These are phyloP conservation scores for Anisognathus igniventris DNA, from an alignment of 2,797 vertebrate genomes.

Conservation along the genomic window DNA sequence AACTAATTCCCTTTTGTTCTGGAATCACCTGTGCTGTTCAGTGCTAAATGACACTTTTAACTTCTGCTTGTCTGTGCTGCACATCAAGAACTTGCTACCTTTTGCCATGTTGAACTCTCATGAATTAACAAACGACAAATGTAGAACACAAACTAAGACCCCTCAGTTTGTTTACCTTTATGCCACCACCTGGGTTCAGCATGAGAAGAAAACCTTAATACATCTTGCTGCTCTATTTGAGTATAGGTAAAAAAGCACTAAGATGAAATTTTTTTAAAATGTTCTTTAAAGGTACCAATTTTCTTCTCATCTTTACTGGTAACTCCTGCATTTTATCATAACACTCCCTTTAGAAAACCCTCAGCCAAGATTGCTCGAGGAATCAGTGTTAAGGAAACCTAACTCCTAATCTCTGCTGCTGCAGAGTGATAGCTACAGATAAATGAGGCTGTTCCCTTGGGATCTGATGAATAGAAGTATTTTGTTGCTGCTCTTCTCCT, in stretches of 20 bases:
- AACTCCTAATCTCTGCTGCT: background rate
- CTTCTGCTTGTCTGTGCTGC: background rate
- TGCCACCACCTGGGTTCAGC: background rate
- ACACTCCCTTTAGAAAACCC: background rate
- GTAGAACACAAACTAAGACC: background rate
- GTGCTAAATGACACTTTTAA: background rate
- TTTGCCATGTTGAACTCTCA: background rate
- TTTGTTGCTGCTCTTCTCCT: background rate
- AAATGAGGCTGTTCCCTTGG: background rate
- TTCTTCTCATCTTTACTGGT: background rate
- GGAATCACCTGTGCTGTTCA: background rate
- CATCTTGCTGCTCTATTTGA: background rate
- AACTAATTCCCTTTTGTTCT: background rate
- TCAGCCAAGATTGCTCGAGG: background rate
- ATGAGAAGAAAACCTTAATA: background rate
- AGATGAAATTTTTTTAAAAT: background rate
- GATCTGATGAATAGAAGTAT: background rate
- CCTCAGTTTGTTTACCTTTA: background rate
- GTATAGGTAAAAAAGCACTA: background rate
- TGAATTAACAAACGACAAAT: background rate
- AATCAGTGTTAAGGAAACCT: background rate
- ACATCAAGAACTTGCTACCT: background rate
- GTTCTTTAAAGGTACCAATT: background rate
- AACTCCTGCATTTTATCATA: background rate
- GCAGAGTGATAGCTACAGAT: background rate